Percentiles rank a stretch among this genome's conserved stretches.
Evolutionary conservation across 2,113 vertebrate species (phyloP).

Genomic region (Lepisosteus oculatus): DNA sequence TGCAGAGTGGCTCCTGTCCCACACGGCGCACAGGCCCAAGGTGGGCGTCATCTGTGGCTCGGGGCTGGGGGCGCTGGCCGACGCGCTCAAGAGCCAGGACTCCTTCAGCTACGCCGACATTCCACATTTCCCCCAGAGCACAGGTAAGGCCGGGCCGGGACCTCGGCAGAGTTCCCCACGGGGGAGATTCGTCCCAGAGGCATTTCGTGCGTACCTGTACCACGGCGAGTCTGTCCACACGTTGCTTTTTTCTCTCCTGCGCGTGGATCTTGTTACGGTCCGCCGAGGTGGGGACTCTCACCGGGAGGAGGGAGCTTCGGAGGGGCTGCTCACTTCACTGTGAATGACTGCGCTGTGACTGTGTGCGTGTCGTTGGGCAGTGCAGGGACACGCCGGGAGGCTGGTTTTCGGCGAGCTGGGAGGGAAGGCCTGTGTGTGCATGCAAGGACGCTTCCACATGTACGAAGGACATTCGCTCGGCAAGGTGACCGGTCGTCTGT

Average conservation of each 20-base stretch:
- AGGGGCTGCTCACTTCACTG: no score
- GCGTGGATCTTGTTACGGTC: no score
- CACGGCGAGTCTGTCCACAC: no score
- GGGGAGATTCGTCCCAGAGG: no score
- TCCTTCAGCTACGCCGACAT: conserved; percentile 66
- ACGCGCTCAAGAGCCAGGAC: conserved; percentile 59
- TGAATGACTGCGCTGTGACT: conserved; percentile 6
- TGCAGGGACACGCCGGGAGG: conserved; percentile 66
- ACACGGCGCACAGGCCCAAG: conserved; percentile 63
- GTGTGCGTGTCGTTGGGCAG: conserved; percentile 38
- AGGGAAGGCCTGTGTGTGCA: conserved; percentile 73
- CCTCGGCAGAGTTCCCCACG: no score
- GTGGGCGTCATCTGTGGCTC: conserved; percentile 77
- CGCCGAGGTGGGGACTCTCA: no score
- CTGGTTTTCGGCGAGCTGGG: conserved; percentile 71
- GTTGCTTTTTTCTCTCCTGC: no score
- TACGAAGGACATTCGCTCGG: conserved; percentile 72
- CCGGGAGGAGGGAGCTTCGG: no score
- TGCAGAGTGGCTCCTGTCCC: conserved; percentile 68
- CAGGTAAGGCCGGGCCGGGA: conserved; percentile 48
- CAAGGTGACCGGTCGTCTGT: conserved; percentile 50
- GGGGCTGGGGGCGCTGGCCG: conserved; percentile 69
- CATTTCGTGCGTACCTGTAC: no score
- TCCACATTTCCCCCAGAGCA: conserved; percentile 75
- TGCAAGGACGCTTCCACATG: conserved; percentile 81